Evolutionary conservation across 2,888 invertebrate genomes (phyloP).

Genomic region (Nomada fucata): DNA sequence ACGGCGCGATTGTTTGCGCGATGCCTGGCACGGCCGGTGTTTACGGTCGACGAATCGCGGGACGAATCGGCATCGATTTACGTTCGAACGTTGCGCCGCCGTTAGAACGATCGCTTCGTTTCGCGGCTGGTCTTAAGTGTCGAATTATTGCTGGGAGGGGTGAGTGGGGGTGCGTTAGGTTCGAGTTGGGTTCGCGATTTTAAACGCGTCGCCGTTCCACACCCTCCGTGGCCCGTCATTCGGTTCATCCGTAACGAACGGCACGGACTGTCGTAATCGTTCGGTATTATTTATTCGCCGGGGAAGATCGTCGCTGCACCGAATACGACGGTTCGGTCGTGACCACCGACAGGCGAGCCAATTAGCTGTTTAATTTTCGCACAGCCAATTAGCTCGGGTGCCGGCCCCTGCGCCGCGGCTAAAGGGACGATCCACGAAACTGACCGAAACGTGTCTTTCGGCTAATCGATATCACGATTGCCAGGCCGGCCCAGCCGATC

Average conservation of each 20-base stretch:
- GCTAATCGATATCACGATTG: constrained; percentile 7
- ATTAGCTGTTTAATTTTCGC: not conserved
- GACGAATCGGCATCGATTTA: constrained; percentile 47
- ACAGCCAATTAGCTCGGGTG: not conserved
- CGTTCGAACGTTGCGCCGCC: constrained; percentile 23
- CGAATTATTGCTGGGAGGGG: not conserved
- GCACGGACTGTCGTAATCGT: not conserved
- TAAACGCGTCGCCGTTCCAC: no score
- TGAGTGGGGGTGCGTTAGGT: not conserved
- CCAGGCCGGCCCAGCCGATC: constrained; percentile 18
- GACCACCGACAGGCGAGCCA: no score
- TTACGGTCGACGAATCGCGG: constrained; percentile 12
- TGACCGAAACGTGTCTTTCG: not conserved
- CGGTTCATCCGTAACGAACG: not conserved
- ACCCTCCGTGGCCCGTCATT: not conserved
- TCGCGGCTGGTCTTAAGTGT: no score
- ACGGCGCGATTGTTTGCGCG: constrained; percentile 6
- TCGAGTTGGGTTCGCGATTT: not conserved
- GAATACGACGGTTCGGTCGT: no score
- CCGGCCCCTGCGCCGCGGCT: not conserved
- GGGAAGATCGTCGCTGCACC: no score
- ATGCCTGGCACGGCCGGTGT: constrained; percentile 16
- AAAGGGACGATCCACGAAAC: not conserved
- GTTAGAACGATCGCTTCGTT: not conserved
- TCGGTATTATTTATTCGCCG: no score